phyloP scores from a whole-genome alignment of 2,888 invertebrate genomes.

The Patella depressa region DNA sequence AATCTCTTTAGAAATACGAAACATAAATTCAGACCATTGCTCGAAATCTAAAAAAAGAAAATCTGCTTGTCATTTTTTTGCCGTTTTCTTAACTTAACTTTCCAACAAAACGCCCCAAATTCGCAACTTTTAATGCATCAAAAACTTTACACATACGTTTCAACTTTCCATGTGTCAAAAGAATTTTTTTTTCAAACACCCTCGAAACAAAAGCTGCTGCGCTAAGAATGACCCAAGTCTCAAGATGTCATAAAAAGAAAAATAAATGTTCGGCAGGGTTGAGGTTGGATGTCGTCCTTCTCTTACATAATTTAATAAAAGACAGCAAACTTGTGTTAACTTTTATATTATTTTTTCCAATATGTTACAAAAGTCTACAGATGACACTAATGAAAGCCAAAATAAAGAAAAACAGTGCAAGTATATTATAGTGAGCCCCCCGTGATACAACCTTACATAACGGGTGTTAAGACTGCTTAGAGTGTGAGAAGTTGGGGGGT shows the following conservation, averaged over 20 bases:
- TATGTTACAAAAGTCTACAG: not conserved
- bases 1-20: too few relatives aligned
- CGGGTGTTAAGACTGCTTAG: not conserved
- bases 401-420: not conserved
- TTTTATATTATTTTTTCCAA: constrained; percentile 2
- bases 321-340: not conserved
- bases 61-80: too few relatives aligned
- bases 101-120: too few relatives aligned
- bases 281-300: not conserved
- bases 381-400: constrained; percentile 5
- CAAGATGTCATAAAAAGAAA: not conserved
- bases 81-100: too few relatives aligned
- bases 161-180: too few relatives aligned
- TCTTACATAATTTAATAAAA: not conserved
- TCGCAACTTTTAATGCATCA: too few relatives aligned
- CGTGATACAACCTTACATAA: not conserved
- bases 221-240: not conserved
- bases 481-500: not conserved
- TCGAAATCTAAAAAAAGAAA: too few relatives aligned
- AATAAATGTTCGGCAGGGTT: not conserved
- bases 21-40: too few relatives aligned
- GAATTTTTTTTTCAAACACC: too few relatives aligned
- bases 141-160: too few relatives aligned
- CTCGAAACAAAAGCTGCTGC: too few relatives aligned
- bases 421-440: not conserved